A percentile compares a stretch with the other conserved stretches of the same genome.
Conservation (phyloP, 1,140 invertebrate genomes). For the Drosophila auraria region DNA sequence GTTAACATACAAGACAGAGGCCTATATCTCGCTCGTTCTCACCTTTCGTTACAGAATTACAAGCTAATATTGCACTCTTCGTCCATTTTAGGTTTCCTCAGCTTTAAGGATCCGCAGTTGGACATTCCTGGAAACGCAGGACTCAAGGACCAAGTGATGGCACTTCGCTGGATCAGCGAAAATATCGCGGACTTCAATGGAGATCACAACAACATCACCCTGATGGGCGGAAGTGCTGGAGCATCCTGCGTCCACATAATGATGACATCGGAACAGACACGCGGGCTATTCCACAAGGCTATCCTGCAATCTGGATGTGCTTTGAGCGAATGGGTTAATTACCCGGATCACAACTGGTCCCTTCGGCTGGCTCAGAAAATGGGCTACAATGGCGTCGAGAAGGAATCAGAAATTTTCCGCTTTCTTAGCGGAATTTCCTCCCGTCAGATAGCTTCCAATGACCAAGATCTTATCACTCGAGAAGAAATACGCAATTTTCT, state of each 20-base stretch:
- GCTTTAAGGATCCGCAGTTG: constrained; percentile 75
- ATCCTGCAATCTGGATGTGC: constrained; percentile 87
- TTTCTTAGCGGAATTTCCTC: neutral
- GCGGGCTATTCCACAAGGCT: constrained; percentile 85
- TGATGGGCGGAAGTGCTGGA: constrained; percentile 85
- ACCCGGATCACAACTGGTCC: constrained; percentile 41
- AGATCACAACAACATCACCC: constrained; percentile 85
- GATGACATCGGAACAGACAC: constrained; percentile 85
- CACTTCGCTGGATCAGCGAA: constrained; percentile 87
- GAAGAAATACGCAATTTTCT: neutral
- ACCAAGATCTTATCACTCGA: constrained; percentile 53
- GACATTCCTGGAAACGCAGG: constrained; percentile 83
- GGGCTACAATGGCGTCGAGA: neutral
- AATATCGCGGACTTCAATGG: constrained; percentile 87
- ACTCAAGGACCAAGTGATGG: constrained; percentile 85
- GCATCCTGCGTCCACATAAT: constrained; percentile 85
- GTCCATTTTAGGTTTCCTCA: constrained; percentile 65
- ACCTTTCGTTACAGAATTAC: too few species aligned
- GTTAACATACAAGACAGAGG: too few species aligned
- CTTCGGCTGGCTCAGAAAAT: constrained; percentile 9
- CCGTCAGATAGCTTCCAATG: constrained; percentile 56
- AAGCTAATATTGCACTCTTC: too few species aligned
- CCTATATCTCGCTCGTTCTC: too few species aligned
- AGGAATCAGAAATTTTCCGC: neutral
- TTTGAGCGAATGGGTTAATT: constrained; percentile 76